Conservation (phyloP, 2,797 vertebrate genomes). For the Neostethus bicornis region DNA sequence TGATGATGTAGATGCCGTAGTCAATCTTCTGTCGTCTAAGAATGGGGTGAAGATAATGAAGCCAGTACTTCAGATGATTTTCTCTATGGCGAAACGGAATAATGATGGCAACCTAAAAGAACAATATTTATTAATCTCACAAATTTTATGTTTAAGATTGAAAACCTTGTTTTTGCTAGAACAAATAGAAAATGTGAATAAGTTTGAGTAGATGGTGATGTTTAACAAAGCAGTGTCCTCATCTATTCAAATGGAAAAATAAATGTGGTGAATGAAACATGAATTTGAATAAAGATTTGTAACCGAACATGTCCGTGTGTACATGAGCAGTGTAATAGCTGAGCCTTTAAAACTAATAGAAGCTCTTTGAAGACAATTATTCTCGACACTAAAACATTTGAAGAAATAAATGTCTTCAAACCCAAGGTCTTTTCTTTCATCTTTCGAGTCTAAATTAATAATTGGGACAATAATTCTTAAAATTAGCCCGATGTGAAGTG, state of each 20-base stretch:
- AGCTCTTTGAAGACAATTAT: neutral
- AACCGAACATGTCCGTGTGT: slow-evolving; percentile 18
- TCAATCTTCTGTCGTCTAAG: slow-evolving; percentile 93
- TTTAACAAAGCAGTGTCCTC: too few species aligned
- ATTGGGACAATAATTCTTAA: neutral
- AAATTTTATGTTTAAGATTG: too few species aligned
- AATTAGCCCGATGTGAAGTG: too few species aligned
- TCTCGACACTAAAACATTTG: neutral
- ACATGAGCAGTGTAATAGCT: slow-evolving; percentile 1
- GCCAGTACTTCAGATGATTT: slow-evolving; percentile 98
- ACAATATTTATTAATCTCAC: neutral
- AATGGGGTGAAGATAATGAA: slow-evolving; percentile 97
- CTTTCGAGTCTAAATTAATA: neutral
- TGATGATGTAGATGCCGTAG: slow-evolving; percentile 97
- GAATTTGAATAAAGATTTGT: slow-evolving; percentile 30
- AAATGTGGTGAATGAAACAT: neutral
- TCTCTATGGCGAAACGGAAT: slow-evolving; percentile 97
- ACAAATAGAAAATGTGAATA: too few species aligned
- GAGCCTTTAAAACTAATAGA: neutral
- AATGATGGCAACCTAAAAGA: slow-evolving; percentile 89
- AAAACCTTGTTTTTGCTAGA: too few species aligned
- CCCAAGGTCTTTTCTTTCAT: neutral
- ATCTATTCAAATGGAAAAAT: too few species aligned
- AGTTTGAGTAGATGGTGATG: too few species aligned
- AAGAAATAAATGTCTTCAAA: neutral